phyloP scores from a whole-genome alignment of 2,797 vertebrate species.

The Eidolon dupreanum region DNA sequence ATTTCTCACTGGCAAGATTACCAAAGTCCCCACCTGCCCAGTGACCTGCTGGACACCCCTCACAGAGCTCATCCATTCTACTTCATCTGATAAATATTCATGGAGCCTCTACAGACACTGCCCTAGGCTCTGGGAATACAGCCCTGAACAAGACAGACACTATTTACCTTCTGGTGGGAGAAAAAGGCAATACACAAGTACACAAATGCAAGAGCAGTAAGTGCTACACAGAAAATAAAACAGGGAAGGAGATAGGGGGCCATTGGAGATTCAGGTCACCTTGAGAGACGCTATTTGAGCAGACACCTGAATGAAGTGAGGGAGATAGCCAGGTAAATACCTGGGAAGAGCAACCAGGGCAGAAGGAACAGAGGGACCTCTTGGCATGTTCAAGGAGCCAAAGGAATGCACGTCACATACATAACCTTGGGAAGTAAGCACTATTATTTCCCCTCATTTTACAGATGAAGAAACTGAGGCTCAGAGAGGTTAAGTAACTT shows the following conservation, averaged over 20 bases:
- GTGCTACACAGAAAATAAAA: not conserved
- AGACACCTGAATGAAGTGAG: not conserved
- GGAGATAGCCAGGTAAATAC: not conserved
- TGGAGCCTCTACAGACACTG: not conserved
- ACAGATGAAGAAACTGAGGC: not conserved
- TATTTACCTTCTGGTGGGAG: not conserved
- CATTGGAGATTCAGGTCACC: no score
- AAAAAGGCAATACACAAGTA: not conserved
- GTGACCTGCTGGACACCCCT: not conserved
- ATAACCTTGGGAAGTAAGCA: not conserved
- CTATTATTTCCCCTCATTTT: not conserved
- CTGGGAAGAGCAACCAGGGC: not conserved
- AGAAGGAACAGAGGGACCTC: not conserved
- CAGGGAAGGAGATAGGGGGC: not conserved
- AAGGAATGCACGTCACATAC: not conserved
- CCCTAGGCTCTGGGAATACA: not conserved
- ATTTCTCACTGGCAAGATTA: not conserved
- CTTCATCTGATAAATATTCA: not conserved
- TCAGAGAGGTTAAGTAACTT: not conserved
- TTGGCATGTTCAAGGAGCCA: not conserved
- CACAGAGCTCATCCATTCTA: not conserved
- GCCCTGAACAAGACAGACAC: not conserved
- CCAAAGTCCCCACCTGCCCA: not conserved
- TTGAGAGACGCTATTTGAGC: not conserved
- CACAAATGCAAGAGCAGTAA: not conserved